These are phyloP conservation scores for Desoria tigrina DNA, from an alignment of 2,888 invertebrate genomes.

Conservation along the genomic window DNA sequence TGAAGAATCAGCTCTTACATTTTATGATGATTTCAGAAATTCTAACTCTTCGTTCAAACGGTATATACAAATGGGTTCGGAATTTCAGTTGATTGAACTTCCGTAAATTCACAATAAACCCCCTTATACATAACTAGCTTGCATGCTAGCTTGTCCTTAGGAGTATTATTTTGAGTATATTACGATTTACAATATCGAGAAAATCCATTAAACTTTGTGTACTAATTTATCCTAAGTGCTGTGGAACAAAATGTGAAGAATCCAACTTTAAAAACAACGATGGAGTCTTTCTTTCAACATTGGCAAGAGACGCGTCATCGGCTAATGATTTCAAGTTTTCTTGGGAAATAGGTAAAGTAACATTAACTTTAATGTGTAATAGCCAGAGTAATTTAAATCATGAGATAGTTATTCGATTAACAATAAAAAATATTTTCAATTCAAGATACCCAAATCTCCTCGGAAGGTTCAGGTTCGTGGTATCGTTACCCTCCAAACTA, in stretches of 20 bases:
- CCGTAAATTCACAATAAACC: too few relatives aligned
- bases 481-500: too few relatives aligned
- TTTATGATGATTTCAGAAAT: constrained; percentile 22
- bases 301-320: background rate
- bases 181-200: background rate
- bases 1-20: constrained; percentile 11
- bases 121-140: too few relatives aligned
- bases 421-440: background rate
- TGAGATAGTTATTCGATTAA: background rate
- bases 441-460: background rate
- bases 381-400: background rate
- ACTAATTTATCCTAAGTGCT: constrained; percentile 24
- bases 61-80: background rate
- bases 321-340: background rate
- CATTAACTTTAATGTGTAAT: background rate
- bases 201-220: background rate
- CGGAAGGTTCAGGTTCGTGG: background rate
- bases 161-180: too few relatives aligned
- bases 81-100: too few relatives aligned
- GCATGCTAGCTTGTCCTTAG: too few relatives aligned
- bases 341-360: background rate
- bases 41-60: background rate
- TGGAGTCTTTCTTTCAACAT: constrained; percentile 10
- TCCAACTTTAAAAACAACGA: constrained; percentile 1
- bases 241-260: constrained; percentile 23